These are phyloP conservation scores for Drosophila fungiperda DNA, from an alignment of 2,888 invertebrate species.

Conservation along the genomic window DNA sequence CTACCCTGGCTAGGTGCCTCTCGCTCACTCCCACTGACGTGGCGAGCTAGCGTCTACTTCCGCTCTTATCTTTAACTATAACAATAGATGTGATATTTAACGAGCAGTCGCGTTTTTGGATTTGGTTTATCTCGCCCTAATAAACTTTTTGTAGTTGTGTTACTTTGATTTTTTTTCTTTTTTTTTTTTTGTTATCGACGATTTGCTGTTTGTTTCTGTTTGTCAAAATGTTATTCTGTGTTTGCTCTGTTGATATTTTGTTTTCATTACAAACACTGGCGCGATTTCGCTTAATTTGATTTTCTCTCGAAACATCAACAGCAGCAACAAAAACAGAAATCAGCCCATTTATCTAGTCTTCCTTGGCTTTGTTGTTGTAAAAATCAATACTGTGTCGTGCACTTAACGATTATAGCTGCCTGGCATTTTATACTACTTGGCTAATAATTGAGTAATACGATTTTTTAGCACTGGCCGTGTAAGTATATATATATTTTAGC, in stretches of 20 bases:
- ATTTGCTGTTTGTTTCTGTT: conserved; percentile 27
- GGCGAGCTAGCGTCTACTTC: conserved; percentile 47
- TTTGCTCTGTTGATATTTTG: background rate
- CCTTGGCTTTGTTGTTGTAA: conserved; percentile 10
- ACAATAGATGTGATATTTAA: background rate
- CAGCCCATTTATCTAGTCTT: conserved; percentile 6
- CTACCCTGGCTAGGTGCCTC: conserved; percentile 1
- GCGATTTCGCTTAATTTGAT: conserved; percentile 24
- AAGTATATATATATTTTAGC: background rate
- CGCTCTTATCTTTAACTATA: background rate
- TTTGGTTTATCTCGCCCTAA: conserved; percentile 17
- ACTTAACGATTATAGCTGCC: background rate
- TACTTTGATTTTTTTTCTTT: conserved; percentile 4
- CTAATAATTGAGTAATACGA: conserved; percentile 1
- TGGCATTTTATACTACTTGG: background rate
- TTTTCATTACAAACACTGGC: background rate
- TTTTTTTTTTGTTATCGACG: conserved; percentile 35
- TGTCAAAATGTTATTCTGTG: background rate
- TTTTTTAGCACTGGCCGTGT: background rate
- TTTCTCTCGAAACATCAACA: background rate
- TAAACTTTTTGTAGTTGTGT: conserved; percentile 22
- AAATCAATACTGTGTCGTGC: conserved; percentile 40
- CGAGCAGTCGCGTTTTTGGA: background rate
- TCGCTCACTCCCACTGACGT: conserved; percentile 70
- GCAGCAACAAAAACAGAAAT: conserved; percentile 28